Evolutionary conservation across 2,113 vertebrate genomes (phyloP), one percentile per base, ranked within the genome.

Genomic region (Festucalex cinctus): DNA sequence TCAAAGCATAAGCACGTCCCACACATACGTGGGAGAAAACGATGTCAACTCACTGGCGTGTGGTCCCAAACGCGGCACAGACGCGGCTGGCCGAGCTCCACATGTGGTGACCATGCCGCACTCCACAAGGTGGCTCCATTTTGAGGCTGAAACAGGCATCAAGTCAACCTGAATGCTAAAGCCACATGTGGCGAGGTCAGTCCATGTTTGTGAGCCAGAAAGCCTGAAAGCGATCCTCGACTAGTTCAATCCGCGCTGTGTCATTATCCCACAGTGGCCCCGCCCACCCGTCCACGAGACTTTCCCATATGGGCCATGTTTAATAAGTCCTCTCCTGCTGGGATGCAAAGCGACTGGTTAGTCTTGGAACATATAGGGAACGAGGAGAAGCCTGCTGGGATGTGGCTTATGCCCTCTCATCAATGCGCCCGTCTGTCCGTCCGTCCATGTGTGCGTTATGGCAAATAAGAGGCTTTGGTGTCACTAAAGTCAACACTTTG

Each of bases 61-160:
- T n/a, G n/a, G n/a, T n/a, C n/a, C n/a, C n/a, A n/a, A n/a, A n/a
- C n/a, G n/a, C n/a, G n/a, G n/a, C n/a, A n/a, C n/a, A n/a, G n/a
- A n/a, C n/a, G n/a, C n/a, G n/a, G n/a, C n/a, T n/a, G 80, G 70
- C 71, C 79, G 48, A 87, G 73, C 69, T 86, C 84, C 84, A 78
- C 79, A 13, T 9, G 77, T 2, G 71, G 43, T 41, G 74, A 44
- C 66, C 41, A 72, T 48, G 37, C 51, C 8, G 3, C 24, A 54
- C 28, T 53, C 56, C 44, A 59, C 67, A 70, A 82, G 77, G 79
- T 86, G 78, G 77, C n/a, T n/a, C n/a, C n/a, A 74, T 86, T 83
- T 86, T 43, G 35, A 6, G 64, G 76, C 65, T 66, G 72, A 91
- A 89, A 53, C 82, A 85, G 88, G 85, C 83, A 82, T 85, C 74